phyloP scores from a whole-genome alignment of 2,113 vertebrate species.

The Choloepus hoffmanni region DNA sequence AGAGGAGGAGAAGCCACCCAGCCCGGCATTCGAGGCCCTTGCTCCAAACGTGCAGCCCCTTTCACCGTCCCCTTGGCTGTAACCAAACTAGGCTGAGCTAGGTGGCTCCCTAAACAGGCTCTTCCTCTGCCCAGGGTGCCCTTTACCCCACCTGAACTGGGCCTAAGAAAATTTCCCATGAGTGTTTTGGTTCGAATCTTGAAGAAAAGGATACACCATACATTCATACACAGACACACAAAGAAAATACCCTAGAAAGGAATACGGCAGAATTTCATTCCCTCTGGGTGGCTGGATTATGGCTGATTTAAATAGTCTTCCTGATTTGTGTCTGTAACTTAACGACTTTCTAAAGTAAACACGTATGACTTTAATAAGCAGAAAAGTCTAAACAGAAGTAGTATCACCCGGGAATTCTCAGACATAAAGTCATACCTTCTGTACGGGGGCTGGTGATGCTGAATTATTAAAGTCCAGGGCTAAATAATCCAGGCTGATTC shows the following conservation, averaged over 20 bases:
- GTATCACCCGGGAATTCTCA: neutral
- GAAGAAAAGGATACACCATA: neutral
- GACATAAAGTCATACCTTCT: slow-evolving; percentile 89
- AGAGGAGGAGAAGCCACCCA: neutral
- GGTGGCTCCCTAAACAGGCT: neutral
- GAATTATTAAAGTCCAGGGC: slow-evolving; percentile 97
- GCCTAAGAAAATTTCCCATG: neutral
- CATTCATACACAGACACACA: neutral
- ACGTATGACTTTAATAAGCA: neutral
- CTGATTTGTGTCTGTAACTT: neutral
- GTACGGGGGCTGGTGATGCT: slow-evolving; percentile 93
- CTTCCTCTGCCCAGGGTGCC: neutral
- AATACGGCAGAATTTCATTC: neutral
- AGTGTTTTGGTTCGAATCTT: neutral
- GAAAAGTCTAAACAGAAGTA: slow-evolving; percentile 2
- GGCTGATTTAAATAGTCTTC: slow-evolving; percentile 15
- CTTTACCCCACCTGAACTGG: neutral
- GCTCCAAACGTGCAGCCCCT: neutral
- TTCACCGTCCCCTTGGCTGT: neutral
- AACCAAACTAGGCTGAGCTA: neutral
- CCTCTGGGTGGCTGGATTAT: neutral
- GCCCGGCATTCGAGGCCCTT: neutral
- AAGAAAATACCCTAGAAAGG: neutral
- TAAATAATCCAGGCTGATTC: slow-evolving; percentile 95
- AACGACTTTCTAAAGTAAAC: neutral